Evolutionary conservation across 2,888 invertebrate species (phyloP).

Genomic region (Drosophila colorata): DNA sequence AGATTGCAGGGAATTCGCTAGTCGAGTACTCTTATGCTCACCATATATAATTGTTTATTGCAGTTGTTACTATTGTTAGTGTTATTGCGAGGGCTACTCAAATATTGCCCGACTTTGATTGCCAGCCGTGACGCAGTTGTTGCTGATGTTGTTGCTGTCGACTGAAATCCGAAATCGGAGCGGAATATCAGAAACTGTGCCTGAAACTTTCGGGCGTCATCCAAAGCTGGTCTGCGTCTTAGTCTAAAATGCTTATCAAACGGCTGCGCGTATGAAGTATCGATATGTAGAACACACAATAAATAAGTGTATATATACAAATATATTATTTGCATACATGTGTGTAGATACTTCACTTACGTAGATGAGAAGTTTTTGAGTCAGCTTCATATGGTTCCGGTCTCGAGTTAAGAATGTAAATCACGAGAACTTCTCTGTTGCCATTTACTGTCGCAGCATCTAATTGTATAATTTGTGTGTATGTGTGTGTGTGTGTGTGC

Average conservation of each 20-base stretch:
- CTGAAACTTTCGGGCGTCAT: slow-evolving; percentile 5
- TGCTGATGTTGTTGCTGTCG: slow-evolving; percentile 2
- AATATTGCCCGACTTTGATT: slow-evolving; percentile 6
- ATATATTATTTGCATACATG: neutral
- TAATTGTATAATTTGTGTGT: slow-evolving; percentile 72
- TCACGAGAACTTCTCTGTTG: slow-evolving; percentile 25
- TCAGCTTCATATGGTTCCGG: slow-evolving; percentile 21
- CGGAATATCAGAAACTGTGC: slow-evolving; percentile 6
- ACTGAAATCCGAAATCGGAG: neutral
- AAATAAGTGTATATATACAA: too few relatives aligned
- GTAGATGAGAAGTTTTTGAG: neutral
- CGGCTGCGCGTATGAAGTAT: slow-evolving; percentile 7
- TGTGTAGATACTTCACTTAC: neutral
- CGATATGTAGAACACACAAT: neutral
- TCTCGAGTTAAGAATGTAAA: slow-evolving; percentile 26
- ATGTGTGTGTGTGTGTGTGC: slow-evolving; percentile 25
- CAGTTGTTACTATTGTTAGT: slow-evolving; percentile 1
- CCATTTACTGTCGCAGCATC: slow-evolving; percentile 28
- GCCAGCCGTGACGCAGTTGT: slow-evolving; percentile 5
- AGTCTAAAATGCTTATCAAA: neutral
- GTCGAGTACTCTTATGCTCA: neutral
- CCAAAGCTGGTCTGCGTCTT: too few relatives aligned
- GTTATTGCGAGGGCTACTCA: neutral
- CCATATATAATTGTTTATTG: neutral
- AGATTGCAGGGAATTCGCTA: neutral